Percentiles rank a stretch among this genome's conserved stretches.
Evolutionary conservation across 2,797 vertebrate genomes (phyloP).

Genomic region (Anolis apletophallus): DNA sequence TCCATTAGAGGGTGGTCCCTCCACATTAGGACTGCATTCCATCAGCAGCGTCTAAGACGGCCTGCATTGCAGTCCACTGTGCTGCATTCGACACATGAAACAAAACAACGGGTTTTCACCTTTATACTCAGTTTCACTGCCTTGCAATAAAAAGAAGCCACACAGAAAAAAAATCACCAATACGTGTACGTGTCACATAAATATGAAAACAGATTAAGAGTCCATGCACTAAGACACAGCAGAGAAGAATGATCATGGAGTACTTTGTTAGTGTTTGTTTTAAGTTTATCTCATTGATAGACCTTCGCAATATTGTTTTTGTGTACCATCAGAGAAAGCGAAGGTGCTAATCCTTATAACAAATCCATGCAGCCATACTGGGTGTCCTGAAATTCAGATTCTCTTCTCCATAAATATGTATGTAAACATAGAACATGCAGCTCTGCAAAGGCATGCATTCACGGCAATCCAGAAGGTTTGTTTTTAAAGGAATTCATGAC

Average conservation of each 20-base stretch:
- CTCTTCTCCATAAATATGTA: not conserved
- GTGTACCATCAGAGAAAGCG: not conserved
- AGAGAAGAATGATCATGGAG: not conserved
- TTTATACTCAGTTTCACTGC: rapidly evolving
- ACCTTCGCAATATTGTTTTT: not conserved
- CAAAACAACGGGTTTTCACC: not conserved
- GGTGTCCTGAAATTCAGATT: not conserved
- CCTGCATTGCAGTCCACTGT: slow-evolving; percentile 52
- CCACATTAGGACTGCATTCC: slow-evolving; percentile 57
- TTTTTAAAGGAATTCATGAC: too few relatives aligned
- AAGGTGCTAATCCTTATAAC: not conserved
- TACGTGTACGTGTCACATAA: not conserved
- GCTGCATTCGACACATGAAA: slow-evolving; percentile 38
- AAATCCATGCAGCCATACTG: not conserved
- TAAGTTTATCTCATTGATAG: not conserved
- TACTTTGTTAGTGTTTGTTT: not conserved
- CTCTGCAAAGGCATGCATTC: not conserved
- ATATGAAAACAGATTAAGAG: not conserved
- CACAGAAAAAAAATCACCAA: rapidly evolving
- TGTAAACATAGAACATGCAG: not conserved
- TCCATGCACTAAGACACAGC: not conserved
- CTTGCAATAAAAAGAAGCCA: rapidly evolving
- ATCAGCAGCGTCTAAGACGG: slow-evolving; percentile 58
- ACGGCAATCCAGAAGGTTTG: not conserved
- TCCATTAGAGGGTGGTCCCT: slow-evolving; percentile 68